These are phyloP conservation scores for Varecia variegata DNA, from an alignment of 2,797 vertebrate genomes.

Conservation along the genomic window DNA sequence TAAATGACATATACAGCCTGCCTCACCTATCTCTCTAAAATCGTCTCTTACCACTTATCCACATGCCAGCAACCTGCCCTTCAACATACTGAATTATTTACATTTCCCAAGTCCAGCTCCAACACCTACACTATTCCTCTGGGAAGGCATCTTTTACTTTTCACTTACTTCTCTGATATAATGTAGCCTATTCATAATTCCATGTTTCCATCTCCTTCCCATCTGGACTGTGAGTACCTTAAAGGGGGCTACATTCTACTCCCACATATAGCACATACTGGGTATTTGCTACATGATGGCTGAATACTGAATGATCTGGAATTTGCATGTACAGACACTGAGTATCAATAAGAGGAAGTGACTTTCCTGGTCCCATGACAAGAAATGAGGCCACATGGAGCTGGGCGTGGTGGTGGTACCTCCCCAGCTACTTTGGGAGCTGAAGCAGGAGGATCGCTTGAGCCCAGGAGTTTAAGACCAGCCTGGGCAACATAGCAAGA, in stretches of 20 bases:
- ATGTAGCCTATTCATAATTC: background rate
- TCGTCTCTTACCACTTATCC: background rate
- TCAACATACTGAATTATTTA: background rate
- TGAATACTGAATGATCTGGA: background rate
- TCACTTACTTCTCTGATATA: background rate
- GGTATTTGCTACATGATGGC: background rate
- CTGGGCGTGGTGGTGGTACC: background rate
- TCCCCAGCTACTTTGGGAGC: background rate
- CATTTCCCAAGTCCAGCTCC: background rate
- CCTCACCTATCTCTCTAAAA: background rate
- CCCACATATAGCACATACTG: background rate
- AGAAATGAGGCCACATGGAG: background rate
- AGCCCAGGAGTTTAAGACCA: background rate
- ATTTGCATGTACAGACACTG: background rate
- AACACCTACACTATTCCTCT: background rate
- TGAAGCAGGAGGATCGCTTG: background rate
- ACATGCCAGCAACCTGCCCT: background rate
- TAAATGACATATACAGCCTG: background rate
- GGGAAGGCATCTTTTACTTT: background rate
- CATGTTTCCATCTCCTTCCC: background rate
- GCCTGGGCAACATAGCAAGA: too few species aligned
- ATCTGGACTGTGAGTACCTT: background rate
- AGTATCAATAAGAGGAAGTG: background rate
- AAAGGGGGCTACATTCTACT: background rate
- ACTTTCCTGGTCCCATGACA: background rate